Base-by-base conservation (phyloP, 1,140 invertebrate species). In the Notospermus geniculatus region DNA sequence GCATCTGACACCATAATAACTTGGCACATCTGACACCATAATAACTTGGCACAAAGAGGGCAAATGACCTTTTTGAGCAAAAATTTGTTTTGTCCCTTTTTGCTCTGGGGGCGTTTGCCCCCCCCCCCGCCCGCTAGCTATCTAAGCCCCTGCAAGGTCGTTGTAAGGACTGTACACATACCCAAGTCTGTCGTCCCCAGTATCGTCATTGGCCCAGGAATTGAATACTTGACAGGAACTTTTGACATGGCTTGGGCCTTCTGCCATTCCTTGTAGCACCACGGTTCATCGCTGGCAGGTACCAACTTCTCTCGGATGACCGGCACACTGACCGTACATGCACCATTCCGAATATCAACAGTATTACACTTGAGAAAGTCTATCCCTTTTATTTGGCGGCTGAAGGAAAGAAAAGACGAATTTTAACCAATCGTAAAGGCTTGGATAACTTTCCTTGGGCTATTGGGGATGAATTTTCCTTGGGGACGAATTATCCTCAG, bases 151-250 rank as follows among this genome's bases (percentile, higher is more conserved):
- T n/a, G 32, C 32, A 36, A 36, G 5, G 4, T 36, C 32, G 15
- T 7, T 36, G 32, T 36, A 15, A 36, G 32, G 4, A 7, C 15
- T 36, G 15, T 36, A 7, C 5, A 15, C 32, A 7, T 36, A 36
- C 32, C 32, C 15, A 36, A 7, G 15, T 36, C 54, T 4, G 56
- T 46, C 11, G 19, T 39, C 15, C 27, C 19, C 22, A 57, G 13
- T 19, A 57, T 57, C 2, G 56, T 57, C 39, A 57, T 41, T 5
- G 56, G 56, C 2, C 56, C 56, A 13, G 56, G 56, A 4, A 57
- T 11, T 17, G 56, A 46, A 36, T 41, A 41, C 22, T 57, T 57
- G 56, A 57, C 56, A 15, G 56, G 30, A 4, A 17, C 32, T 5
- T 2, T 22, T n/a, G 29, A 29, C 36, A 57, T 13, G n/a, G 56